Conservation (phyloP, 2,888 invertebrate genomes). For the Zaprionus lineosus region DNA sequence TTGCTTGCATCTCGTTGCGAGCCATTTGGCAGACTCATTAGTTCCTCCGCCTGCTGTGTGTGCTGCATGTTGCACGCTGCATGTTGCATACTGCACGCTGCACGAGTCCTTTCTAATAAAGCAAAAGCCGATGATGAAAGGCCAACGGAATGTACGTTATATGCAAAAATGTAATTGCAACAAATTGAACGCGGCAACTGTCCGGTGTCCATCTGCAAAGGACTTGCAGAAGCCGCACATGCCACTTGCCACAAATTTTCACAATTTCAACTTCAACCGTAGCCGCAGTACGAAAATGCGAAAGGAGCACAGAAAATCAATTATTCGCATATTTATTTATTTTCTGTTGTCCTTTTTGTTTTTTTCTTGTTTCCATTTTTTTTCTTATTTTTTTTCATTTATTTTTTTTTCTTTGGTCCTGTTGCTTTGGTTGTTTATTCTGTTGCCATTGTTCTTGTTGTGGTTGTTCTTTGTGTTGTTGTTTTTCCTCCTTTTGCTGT, state of each 20-base stretch:
- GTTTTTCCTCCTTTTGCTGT: conserved; percentile 2
- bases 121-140: conserved; percentile 69
- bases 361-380: too few relatives aligned
- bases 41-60: conserved; percentile 30
- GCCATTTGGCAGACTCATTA: conserved; percentile 43
- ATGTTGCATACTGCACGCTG: too few relatives aligned
- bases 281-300: conserved; percentile 23
- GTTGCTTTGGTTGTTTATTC: too few relatives aligned
- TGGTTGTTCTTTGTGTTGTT: too few relatives aligned
- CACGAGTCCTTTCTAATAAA: conserved; percentile 63
- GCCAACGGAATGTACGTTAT: conserved; percentile 5
- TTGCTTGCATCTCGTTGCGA: too few relatives aligned
- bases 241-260: conserved; percentile 50
- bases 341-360: conserved; percentile 3
- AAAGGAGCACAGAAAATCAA: conserved; percentile 60
- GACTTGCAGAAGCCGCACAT: too few relatives aligned
- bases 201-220: conserved; percentile 16
- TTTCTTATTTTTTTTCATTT: too few relatives aligned
- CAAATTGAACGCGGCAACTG: conserved; percentile 49
- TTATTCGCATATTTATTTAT: conserved; percentile 44
- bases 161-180: conserved; percentile 66
- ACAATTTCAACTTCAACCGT: conserved; percentile 71
- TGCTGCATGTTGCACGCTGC: background rate
- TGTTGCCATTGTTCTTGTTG: too few relatives aligned
- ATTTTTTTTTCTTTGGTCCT: too few relatives aligned